A percentile compares a stretch with the other conserved stretches of the same genome.
Evolutionary conservation across 2,797 vertebrate genomes (phyloP).

Genomic region (Parambassis ranga): DNA sequence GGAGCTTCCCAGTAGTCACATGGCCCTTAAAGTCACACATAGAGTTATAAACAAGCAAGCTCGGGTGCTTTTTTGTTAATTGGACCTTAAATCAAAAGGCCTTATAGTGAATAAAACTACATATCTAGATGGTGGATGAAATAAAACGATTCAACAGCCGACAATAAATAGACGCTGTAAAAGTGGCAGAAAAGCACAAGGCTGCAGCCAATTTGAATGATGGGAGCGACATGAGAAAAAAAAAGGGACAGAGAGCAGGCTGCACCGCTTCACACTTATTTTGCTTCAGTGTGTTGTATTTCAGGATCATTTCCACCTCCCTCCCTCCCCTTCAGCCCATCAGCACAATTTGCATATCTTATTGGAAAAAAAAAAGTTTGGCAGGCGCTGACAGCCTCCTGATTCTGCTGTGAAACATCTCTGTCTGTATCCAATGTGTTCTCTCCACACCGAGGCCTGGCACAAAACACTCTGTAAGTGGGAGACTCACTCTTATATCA

Average conservation of each 20-base stretch:
- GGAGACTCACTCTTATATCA: conserved; percentile 60
- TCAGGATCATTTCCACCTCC: conserved; percentile 49
- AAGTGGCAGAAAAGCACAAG: conserved; percentile 38
- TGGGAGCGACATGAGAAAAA: conserved; percentile 38
- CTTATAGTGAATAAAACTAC: conserved; percentile 34
- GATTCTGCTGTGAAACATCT: conserved; percentile 60
- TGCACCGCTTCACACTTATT: conserved; percentile 56
- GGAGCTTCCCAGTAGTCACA: too few relatives aligned
- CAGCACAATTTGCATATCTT: conserved; percentile 53
- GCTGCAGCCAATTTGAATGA: conserved; percentile 44
- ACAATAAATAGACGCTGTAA: conserved; percentile 58
- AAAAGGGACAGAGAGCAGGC: conserved; percentile 29
- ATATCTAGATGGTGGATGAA: conserved; percentile 33
- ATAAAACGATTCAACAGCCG: conserved; percentile 47
- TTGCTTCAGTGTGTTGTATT: conserved; percentile 43
- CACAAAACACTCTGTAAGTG: conserved; percentile 37
- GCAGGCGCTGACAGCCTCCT: conserved; percentile 42
- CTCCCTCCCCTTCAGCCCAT: conserved; percentile 39
- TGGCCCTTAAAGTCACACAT: not conserved
- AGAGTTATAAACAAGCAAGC: conserved; percentile 49
- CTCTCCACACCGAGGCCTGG: conserved; percentile 22
- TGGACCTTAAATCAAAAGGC: conserved; percentile 72
- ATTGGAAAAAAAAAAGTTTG: conserved; percentile 47
- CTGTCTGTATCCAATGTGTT: conserved; percentile 46
- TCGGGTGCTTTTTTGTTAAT: conserved; percentile 69